Percentiles rank a stretch among this genome's conserved stretches.
Evolutionary conservation across 2,888 invertebrate species (phyloP).

Genomic region (Eristalinus aeneus): DNA sequence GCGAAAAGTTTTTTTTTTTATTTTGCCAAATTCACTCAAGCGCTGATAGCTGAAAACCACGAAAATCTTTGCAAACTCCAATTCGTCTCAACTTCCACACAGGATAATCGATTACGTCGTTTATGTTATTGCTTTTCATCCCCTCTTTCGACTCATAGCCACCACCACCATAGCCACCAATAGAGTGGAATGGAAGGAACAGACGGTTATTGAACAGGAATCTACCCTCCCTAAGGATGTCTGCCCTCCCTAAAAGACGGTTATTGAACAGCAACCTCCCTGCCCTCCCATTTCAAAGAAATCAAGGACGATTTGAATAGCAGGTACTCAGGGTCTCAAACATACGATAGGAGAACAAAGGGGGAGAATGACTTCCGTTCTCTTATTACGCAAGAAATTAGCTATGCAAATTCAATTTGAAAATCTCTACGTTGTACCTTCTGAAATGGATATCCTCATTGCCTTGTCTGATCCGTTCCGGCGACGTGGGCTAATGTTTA

Average conservation of each 20-base stretch:
- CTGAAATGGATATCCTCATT: neutral
- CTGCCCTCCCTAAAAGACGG: no score
- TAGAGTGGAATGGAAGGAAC: neutral
- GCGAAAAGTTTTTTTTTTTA: no score
- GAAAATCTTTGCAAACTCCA: neutral
- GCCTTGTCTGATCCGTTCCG: neutral
- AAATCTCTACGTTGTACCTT: conserved; percentile 4
- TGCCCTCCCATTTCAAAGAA: no score
- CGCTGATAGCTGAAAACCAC: no score
- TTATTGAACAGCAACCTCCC: no score
- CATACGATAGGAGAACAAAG: no score
- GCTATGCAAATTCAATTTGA: conserved; percentile 19
- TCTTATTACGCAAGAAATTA: neutral
- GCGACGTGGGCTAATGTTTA: neutral
- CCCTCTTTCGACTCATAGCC: neutral
- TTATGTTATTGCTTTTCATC: neutral
- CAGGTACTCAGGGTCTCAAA: no score
- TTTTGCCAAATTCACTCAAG: no score
- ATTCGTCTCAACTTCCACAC: neutral
- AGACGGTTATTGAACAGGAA: conserved; percentile 13
- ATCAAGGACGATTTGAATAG: no score
- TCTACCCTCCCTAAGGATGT: no score
- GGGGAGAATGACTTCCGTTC: neutral
- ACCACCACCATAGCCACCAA: neutral
- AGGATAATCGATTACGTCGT: conserved; percentile 18